Conservation (phyloP, 2,888 invertebrate genomes). For the Bombylius major region DNA sequence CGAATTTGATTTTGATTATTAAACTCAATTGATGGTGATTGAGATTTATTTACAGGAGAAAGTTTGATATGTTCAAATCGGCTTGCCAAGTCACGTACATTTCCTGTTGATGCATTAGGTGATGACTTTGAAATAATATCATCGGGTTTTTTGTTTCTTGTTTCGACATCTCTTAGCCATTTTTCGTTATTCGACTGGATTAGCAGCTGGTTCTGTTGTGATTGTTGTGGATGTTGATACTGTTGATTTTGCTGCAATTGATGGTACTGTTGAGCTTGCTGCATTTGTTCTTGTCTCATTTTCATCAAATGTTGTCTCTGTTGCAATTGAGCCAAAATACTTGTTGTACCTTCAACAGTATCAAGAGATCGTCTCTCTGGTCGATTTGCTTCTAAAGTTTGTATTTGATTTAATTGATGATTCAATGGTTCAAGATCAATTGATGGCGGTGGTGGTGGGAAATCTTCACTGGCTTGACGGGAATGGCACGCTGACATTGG, state of each 20-base stretch:
- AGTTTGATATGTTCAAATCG: conserved; percentile 51
- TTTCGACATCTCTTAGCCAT: conserved; percentile 52
- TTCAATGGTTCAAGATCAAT: conserved; percentile 54
- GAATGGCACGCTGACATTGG: conserved; percentile 67
- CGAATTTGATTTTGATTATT: conserved; percentile 18
- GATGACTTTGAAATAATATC: not conserved
- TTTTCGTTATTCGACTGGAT: conserved; percentile 34
- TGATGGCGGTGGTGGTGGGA: conserved; percentile 77
- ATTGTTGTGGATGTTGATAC: conserved; percentile 43
- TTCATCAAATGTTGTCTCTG: conserved; percentile 47
- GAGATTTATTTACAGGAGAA: conserved; percentile 3
- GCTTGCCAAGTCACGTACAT: conserved; percentile 69
- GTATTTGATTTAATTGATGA: conserved; percentile 44
- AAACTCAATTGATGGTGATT: not conserved
- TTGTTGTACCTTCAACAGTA: conserved; percentile 35
- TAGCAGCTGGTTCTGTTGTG: conserved; percentile 23
- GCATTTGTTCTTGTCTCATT: conserved; percentile 36
- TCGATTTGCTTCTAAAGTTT: conserved; percentile 29
- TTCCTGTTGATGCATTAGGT: conserved; percentile 23
- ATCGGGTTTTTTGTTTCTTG: conserved; percentile 32
- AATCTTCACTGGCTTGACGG: conserved; percentile 76
- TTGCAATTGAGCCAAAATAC: conserved; percentile 50
- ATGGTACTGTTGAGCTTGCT: conserved; percentile 40
- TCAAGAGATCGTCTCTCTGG: conserved; percentile 29
- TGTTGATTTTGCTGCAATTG: conserved; percentile 35